Evolutionary conservation across 2,797 vertebrate genomes (phyloP).

Genomic region (Phalloptychus januarius): DNA sequence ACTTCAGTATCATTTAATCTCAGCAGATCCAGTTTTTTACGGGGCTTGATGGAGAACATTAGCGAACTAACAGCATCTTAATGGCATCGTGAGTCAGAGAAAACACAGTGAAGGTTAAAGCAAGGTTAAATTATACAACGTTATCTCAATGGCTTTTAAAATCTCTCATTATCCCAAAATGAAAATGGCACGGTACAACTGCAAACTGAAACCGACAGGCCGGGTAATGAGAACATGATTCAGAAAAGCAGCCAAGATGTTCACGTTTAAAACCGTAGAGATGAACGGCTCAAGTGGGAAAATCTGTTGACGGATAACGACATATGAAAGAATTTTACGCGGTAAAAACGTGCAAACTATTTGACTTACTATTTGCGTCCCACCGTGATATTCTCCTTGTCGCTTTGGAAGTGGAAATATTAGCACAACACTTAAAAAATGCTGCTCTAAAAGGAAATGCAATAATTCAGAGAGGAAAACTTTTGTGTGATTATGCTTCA

Average conservation of each 20-base stretch:
- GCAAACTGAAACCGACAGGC: too few species aligned
- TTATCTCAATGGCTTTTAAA: background rate
- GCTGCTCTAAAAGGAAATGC: background rate
- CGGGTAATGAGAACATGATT: background rate
- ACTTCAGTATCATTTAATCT: background rate
- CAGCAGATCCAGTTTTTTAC: background rate
- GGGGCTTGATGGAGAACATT: background rate
- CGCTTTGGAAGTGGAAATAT: background rate
- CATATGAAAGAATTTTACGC: background rate
- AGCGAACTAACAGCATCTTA: background rate
- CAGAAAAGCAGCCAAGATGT: background rate
- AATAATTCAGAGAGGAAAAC: background rate
- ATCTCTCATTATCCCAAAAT: too few species aligned
- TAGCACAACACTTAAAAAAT: background rate
- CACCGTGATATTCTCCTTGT: background rate
- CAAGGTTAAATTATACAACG: background rate
- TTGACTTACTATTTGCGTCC: background rate
- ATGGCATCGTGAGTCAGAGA: background rate
- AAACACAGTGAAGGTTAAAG: background rate
- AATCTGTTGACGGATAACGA: background rate
- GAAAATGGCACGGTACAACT: too few species aligned
- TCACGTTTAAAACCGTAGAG: background rate
- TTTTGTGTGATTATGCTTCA: background rate
- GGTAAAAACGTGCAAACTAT: background rate
- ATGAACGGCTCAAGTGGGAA: background rate